Conservation (phyloP, 2,797 vertebrate species). For the Siniperca undulata region DNA sequence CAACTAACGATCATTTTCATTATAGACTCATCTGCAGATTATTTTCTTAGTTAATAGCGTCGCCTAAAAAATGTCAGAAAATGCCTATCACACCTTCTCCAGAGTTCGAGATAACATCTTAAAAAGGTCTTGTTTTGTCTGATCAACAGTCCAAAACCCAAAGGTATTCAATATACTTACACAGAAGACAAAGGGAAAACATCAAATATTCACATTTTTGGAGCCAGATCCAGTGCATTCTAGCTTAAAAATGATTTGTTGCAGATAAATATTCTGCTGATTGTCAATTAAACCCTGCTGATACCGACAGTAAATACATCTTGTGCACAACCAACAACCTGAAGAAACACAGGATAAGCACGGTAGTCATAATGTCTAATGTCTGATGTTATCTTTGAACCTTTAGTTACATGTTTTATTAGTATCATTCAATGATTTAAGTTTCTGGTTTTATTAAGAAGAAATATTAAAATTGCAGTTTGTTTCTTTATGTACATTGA, state of each 20-base stretch:
- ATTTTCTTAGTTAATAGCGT: neutral
- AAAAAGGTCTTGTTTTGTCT: neutral
- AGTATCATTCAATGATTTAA: neutral
- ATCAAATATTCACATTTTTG: neutral
- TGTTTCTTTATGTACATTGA: neutral
- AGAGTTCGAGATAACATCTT: neutral
- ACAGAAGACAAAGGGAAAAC: neutral
- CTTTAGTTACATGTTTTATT: neutral
- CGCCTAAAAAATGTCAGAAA: neutral
- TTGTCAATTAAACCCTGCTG: neutral
- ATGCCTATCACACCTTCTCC: neutral
- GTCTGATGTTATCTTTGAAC: neutral
- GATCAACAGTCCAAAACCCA: neutral
- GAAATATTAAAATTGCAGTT: neutral
- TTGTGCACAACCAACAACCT: neutral
- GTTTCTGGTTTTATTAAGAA: neutral
- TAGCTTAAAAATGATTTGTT: neutral
- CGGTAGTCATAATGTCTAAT: too few relatives aligned
- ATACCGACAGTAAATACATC: neutral
- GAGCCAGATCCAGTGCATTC: neutral
- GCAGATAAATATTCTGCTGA: neutral
- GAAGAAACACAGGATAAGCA: too few relatives aligned
- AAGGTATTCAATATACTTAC: neutral
- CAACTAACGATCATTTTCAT: neutral
- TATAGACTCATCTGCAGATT: neutral